phyloP scores from a whole-genome alignment of 2,113 vertebrate species.

The Alethe castanea region DNA sequence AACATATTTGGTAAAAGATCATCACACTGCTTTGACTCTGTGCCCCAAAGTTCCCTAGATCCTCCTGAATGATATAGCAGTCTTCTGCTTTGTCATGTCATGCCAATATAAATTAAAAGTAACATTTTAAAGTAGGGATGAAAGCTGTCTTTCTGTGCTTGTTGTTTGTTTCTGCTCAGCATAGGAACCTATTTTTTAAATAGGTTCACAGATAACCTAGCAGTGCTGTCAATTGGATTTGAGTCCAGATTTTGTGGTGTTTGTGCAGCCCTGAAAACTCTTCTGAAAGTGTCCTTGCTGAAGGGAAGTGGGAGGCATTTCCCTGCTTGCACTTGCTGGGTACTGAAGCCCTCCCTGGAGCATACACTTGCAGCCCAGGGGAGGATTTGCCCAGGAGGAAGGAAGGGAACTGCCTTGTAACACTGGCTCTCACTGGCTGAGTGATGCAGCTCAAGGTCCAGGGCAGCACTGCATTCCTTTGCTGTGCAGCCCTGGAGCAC shows the following conservation, averaged over 20 bases:
- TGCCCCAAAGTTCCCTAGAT: background rate
- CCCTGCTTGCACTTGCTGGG: background rate
- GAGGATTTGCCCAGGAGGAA: background rate
- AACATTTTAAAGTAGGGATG: background rate
- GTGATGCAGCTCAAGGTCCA: background rate
- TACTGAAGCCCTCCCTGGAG: background rate
- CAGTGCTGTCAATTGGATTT: background rate
- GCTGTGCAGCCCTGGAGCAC: background rate
- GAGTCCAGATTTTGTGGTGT: background rate
- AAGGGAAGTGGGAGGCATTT: background rate
- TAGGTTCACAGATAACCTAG: background rate
- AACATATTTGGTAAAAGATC: background rate
- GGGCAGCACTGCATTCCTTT: background rate
- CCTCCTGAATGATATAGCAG: background rate
- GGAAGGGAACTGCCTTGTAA: background rate
- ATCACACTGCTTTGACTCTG: background rate
- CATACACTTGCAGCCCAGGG: background rate
- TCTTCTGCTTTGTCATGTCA: background rate
- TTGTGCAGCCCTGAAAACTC: background rate
- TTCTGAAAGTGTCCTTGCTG: background rate
- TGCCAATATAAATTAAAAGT: background rate
- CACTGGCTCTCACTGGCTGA: accelerated
- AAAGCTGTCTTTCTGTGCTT: background rate
- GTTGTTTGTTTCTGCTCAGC: background rate
- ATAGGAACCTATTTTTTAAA: background rate